phyloP scores from a whole-genome alignment of 2,888 invertebrate genomes.

The Meandrusa payeni region DNA sequence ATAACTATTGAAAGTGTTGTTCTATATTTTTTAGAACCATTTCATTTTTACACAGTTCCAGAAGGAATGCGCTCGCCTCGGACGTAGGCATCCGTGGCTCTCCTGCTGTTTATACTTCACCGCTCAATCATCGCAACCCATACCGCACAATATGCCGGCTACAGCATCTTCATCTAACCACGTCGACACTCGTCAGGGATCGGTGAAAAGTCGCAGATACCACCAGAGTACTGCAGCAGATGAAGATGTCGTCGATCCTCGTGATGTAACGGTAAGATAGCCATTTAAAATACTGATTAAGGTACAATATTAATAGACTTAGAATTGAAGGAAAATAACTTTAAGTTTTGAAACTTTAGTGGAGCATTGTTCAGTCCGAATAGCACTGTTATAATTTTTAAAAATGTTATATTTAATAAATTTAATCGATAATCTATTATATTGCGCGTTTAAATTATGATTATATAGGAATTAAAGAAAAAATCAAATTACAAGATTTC shows the following conservation, averaged over 20 bases:
- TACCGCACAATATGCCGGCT: slow-evolving; percentile 35
- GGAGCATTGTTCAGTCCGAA: slow-evolving; percentile 1
- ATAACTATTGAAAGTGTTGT: too few species aligned
- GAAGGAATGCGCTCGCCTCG: slow-evolving; percentile 65
- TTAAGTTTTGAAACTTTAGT: not conserved
- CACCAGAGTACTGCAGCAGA: slow-evolving; percentile 57
- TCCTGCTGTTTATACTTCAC: slow-evolving; percentile 65
- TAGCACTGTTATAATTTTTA: too few species aligned
- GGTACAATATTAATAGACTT: too few species aligned
- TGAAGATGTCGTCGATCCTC: slow-evolving; percentile 56
- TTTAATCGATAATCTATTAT: too few species aligned
- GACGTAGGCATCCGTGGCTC: slow-evolving; percentile 67
- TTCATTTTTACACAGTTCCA: slow-evolving; percentile 56
- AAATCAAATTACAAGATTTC: too few species aligned
- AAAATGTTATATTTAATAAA: too few species aligned
- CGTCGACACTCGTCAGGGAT: slow-evolving; percentile 59
- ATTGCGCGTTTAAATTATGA: too few species aligned
- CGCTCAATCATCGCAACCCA: slow-evolving; percentile 44
- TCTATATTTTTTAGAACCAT: too few species aligned
- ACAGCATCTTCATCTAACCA: slow-evolving; percentile 57
- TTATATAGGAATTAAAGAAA: too few species aligned
- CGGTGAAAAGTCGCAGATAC: slow-evolving; percentile 63
- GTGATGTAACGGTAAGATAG: slow-evolving; percentile 64
- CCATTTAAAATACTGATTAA: too few species aligned
- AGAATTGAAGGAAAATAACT: too few species aligned